Base-by-base conservation (phyloP, 2,797 vertebrate genomes). In the Lacerta viridis region DNA sequence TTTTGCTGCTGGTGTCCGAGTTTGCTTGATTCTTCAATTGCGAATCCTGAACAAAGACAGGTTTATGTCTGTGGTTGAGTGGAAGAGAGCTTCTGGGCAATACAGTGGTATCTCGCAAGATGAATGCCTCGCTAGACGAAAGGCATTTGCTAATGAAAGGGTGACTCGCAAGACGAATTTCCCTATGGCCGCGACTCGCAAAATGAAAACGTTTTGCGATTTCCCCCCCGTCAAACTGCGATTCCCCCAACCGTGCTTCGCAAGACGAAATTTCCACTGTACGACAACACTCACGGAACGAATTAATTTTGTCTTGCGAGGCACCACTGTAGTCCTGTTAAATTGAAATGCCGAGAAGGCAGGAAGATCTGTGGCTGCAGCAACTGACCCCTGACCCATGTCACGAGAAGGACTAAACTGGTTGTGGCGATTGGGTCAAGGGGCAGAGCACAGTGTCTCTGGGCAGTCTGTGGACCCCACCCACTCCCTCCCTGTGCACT, bases 1-100 rank as follows among this genome's bases (percentile, higher is more conserved):
- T 80, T 69, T 86, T 82, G n/a, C 18, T 41, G 88, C 86, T 20
- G 15, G 76, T 43, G 36, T 5, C 46, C 85, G 79, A 80, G 25
- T 83, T 68, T 82, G 27, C 55, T 55, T 81, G 68, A 25, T 43
- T 46, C 89, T 79, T 2, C 80, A 85, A 5, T 80, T 39, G 33
- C 88, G 86, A 79, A 8, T 8, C 0, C 66, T 77, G 88, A 92
- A 7, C 87, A 91, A 84, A 43, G 74, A 33, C 39, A 23, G 55
- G 2, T 4, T n/a, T 76, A 27, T 41, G 72, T n/a, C 7, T 27
- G 33, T 9, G 10, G 20, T 29, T 29, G 64, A 66, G 64, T 27
- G 64, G 25, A 27, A 69, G 66, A 29, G 69, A 13, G 29, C 11
- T 15, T 33, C 69, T 13, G 15, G 69, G n/a, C n/a, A 5, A n/a